A percentile compares a stretch with the other conserved stretches of the same genome.
Evolutionary conservation across 2,797 vertebrate genomes (phyloP).

Genomic region (Pseudomugil tenellus): DNA sequence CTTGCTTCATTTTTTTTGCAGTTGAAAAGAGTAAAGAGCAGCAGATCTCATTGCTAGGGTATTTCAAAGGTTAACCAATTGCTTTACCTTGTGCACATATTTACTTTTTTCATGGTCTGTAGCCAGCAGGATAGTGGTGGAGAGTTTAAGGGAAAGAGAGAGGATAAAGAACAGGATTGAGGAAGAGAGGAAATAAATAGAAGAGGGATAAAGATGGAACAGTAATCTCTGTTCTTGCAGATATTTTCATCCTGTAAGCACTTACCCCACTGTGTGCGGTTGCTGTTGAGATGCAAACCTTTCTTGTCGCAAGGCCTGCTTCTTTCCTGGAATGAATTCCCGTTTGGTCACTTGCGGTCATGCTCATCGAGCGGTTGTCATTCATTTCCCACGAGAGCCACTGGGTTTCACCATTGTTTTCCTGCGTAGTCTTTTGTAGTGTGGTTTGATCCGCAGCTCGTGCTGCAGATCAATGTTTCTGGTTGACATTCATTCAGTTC

Average conservation of each 20-base stretch:
- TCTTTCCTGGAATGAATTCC: conserved; percentile 34
- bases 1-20: conserved; percentile 25
- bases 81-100: conserved; percentile 70
- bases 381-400: conserved; percentile 44
- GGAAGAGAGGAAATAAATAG: conserved; percentile 27
- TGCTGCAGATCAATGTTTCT: conserved; percentile 67
- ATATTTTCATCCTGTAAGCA: conserved; percentile 26
- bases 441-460: conserved; percentile 66
- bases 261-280: conserved; percentile 3
- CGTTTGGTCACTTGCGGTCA: conserved; percentile 45
- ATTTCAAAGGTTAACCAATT: conserved; percentile 76
- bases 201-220: conserved; percentile 26
- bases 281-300: conserved; percentile 8
- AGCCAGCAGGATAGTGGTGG: conserved; percentile 10
- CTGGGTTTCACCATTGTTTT: conserved; percentile 52
- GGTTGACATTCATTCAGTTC: conserved; percentile 51
- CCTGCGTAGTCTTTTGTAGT: conserved; percentile 57
- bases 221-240: conserved; percentile 28
- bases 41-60: conserved; percentile 62
- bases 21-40: conserved; percentile 60
- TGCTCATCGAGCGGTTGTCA: conserved; percentile 65
- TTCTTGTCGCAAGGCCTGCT: conserved; percentile 13
- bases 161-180: conserved; percentile 21
- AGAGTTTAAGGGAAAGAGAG: conserved; percentile 3
- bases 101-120: conserved; percentile 58